phyloP scores from a whole-genome alignment of 2,888 invertebrate species.

The Gerris lacustris region DNA sequence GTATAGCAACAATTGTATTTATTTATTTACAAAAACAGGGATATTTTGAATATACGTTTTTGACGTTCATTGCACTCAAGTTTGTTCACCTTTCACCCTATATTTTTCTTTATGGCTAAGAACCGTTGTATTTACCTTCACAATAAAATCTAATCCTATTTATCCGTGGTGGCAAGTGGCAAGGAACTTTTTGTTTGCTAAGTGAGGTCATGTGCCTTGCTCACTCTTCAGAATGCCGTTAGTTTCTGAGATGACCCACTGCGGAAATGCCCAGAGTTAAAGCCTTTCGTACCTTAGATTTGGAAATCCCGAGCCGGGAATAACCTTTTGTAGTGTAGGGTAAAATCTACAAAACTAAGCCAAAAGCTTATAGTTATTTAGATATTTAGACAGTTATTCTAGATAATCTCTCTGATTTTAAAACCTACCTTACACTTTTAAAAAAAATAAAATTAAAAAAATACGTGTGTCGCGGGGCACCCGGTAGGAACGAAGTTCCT shows the following conservation, averaged over 20 bases:
- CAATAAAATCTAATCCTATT: conserved; percentile 3
- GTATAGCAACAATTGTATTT: no score
- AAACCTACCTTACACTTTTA: no score
- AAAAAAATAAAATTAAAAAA: no score
- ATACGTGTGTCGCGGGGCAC: no score
- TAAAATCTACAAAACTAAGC: no score
- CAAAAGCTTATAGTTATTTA: no score
- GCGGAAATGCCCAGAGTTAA: not conserved
- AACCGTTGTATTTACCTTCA: conserved; percentile 1
- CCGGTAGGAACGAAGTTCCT: no score
- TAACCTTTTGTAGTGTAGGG: no score
- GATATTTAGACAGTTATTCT: no score
- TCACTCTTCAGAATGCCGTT: not conserved
- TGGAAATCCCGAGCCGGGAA: not conserved
- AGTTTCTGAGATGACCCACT: not conserved
- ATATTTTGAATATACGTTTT: no score
- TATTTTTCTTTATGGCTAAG: not conserved
- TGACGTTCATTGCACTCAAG: not conserved
- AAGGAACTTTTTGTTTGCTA: not conserved
- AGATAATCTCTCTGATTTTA: no score
- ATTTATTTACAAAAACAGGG: no score
- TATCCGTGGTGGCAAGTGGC: not conserved
- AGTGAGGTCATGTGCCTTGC: not conserved
- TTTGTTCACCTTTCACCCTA: not conserved
- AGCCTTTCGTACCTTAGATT: not conserved